A percentile compares a stretch with the other conserved stretches of the same genome.
Conservation (phyloP, 2,888 invertebrate genomes). For the Coecobrya sp. region DNA sequence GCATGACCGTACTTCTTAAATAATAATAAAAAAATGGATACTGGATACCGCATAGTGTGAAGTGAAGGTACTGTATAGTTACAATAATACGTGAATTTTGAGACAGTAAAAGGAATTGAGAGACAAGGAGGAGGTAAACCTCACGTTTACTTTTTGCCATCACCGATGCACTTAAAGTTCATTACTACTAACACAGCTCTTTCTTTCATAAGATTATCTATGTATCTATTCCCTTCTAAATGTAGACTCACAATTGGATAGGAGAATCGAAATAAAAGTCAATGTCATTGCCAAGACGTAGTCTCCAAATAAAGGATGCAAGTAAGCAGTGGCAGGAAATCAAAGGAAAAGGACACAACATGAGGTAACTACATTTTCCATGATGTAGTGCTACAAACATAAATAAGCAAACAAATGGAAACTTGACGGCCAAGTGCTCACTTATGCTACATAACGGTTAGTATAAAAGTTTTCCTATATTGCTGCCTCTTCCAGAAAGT, state of each 20-base stretch:
- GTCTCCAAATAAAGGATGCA: constrained; percentile 60
- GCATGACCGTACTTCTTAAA: background rate
- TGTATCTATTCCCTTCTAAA: background rate
- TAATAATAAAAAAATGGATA: constrained; percentile 49
- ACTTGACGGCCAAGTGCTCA: too few species aligned
- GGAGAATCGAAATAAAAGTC: constrained; percentile 58
- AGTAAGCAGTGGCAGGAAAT: constrained; percentile 44
- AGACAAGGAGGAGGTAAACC: background rate
- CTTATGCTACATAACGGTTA: background rate
- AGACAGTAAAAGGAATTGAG: background rate
- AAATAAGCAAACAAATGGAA: constrained; percentile 31
- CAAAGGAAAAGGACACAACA: constrained; percentile 68
- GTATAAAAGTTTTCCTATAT: background rate
- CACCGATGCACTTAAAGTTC: constrained; percentile 47
- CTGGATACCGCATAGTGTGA: constrained; percentile 11
- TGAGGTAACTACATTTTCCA: constrained; percentile 66
- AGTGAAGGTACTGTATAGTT: background rate
- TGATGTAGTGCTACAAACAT: constrained; percentile 40
- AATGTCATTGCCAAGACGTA: constrained; percentile 77
- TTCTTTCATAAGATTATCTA: background rate
- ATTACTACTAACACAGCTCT: too few species aligned
- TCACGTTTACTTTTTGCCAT: background rate
- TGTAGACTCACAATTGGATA: background rate
- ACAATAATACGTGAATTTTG: background rate
- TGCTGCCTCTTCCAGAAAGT: background rate